Base-by-base conservation (phyloP, 1,140 invertebrate species). In the Meloidogyne floridensis region DNA sequence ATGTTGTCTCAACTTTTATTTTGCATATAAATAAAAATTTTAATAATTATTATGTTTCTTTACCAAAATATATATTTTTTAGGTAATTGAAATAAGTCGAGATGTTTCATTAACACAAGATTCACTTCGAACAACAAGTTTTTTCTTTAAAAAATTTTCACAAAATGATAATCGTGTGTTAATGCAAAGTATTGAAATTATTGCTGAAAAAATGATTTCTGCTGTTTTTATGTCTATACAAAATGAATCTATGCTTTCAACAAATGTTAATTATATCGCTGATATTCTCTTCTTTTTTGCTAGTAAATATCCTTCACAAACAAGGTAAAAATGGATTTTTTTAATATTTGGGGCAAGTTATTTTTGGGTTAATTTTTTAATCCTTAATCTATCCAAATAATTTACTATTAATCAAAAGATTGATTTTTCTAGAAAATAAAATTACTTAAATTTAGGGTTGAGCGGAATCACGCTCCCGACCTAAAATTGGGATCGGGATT, bases 251-350 rank as follows among this genome's bases (percentile, higher is more conserved):
- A 69, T 43, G 77, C 18, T 69, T 51, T 51, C 80, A 15, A 43
- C 65, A 15, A 43, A 80, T 43, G 42, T 56, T 18, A 80, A 69
- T 18, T 0, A 70, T 15, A 51, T 80, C 13, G 76, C 80, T 0
- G 80, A 80, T 20, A 80, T 74, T 80, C 54, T 80, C n/a, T 51
- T 70, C 72, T n/a, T 51, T 11, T 56, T 80, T 18, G 72, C 77
- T 18, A 43, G 18, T 72, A 79, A 79, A 79, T 79, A 79, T 47
- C 77, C 77, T 2, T 20, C 3, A 5, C 59, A 72, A 56, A 79
- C 77, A 51, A 71, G 77, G 77, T 79, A 51, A 51, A 9, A 43
- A 51, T 9, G 10, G 9, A 78, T 79, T 80, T 7, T 13, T 20
- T 10, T 32, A 32, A 32, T 32, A 32, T 32, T 32, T 32, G 32